Evolutionary conservation across 2,113 vertebrate species (phyloP).

Genomic region (Cyphomyrus plagiostoma): DNA sequence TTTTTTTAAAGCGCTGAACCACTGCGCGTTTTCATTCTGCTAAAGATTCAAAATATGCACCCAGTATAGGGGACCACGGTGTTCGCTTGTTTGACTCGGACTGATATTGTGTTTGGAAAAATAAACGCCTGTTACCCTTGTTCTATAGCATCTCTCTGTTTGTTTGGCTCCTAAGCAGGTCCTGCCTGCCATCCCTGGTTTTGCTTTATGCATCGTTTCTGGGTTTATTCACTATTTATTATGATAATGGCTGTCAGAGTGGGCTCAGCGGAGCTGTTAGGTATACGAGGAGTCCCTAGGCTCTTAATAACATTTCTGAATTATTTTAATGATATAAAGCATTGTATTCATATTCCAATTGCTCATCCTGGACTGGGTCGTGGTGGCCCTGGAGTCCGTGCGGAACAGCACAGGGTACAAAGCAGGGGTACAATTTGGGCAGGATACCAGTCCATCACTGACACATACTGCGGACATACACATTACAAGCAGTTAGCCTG

Average conservation of each 20-base stretch:
- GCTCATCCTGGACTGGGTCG: neutral
- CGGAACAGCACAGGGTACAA: neutral
- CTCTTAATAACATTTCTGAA: neutral
- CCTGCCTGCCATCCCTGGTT: neutral
- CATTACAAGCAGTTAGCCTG: neutral
- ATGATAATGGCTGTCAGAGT: conserved; percentile 32
- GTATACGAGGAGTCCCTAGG: neutral
- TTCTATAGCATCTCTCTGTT: neutral
- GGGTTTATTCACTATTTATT: conserved; percentile 25
- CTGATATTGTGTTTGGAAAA: neutral
- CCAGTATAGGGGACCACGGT: too few species aligned
- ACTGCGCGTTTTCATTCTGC: neutral
- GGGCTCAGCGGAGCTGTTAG: conserved; percentile 8
- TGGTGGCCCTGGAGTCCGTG: neutral
- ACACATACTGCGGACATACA: neutral
- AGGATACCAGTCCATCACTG: neutral
- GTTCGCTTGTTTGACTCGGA: neutral
- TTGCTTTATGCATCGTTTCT: conserved; percentile 14
- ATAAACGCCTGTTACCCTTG: neutral
- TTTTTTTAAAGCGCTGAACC: neutral
- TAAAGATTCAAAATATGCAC: neutral
- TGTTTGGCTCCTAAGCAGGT: neutral
- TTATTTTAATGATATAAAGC: neutral
- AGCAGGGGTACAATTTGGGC: neutral
- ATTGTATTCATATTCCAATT: neutral